These are phyloP conservation scores for Apodemus sylvaticus DNA, from an alignment of 2,113 vertebrate species.

Conservation along the genomic window DNA sequence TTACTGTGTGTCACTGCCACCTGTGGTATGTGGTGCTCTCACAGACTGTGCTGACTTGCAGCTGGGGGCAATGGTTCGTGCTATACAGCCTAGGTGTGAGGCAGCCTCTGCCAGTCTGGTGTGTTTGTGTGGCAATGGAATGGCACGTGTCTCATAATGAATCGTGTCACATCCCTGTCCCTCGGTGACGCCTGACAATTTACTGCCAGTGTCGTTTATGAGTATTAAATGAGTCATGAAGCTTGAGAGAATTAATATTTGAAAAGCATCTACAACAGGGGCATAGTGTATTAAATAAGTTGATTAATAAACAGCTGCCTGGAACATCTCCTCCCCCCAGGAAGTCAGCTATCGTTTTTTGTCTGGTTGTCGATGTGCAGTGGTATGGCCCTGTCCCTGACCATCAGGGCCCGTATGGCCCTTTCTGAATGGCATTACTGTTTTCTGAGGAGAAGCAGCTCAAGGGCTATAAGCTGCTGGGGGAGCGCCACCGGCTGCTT, in stretches of 20 bases:
- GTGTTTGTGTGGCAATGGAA: background rate
- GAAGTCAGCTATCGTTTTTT: background rate
- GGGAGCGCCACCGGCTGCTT: background rate
- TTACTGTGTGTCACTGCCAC: background rate
- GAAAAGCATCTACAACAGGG: background rate
- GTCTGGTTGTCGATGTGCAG: background rate
- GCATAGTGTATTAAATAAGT: background rate
- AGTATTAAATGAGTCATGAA: conserved; percentile 17
- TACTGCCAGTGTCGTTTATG: background rate
- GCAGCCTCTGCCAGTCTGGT: background rate
- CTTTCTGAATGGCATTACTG: background rate
- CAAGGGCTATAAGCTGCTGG: background rate
- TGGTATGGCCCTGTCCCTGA: background rate
- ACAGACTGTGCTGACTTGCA: background rate
- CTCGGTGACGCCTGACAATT: background rate
- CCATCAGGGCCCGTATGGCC: background rate
- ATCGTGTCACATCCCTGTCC: background rate
- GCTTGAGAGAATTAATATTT: background rate
- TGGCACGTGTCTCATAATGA: background rate
- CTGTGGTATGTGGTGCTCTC: background rate
- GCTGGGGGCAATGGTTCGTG: background rate
- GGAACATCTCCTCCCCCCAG: background rate
- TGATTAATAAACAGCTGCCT: background rate
- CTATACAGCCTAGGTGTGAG: background rate
- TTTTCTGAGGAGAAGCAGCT: background rate